phyloP scores from a whole-genome alignment of 2,888 invertebrate genomes.

The Zaprionus bogoriensis region DNA sequence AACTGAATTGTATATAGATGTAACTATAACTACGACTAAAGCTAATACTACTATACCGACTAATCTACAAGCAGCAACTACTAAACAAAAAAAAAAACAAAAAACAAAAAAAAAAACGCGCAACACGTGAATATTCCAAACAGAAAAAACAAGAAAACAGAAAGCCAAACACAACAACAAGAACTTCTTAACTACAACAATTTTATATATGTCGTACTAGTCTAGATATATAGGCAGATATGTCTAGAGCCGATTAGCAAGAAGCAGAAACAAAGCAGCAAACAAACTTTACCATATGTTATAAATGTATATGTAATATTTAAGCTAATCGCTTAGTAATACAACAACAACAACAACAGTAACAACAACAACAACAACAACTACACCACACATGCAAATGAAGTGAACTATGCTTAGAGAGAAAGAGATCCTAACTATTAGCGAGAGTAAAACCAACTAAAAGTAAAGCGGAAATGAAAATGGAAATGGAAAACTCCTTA shows the following conservation, averaged over 20 bases:
- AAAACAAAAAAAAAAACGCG: slow-evolving; percentile 44
- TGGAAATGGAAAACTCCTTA: slow-evolving; percentile 48
- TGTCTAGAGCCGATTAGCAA: no score
- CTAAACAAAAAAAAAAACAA: slow-evolving; percentile 29
- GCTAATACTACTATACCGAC: no score
- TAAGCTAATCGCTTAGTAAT: slow-evolving; percentile 66
- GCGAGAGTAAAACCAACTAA: slow-evolving; percentile 34
- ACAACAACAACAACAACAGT: slow-evolving; percentile 38
- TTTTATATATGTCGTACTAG: no score
- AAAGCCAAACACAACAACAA: slow-evolving; percentile 40
- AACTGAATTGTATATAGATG: slow-evolving; percentile 25
- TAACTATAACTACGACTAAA: neutral
- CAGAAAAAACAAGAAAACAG: slow-evolving; percentile 1
- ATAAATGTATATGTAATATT: slow-evolving; percentile 66
- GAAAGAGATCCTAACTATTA: slow-evolving; percentile 72
- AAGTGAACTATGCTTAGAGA: slow-evolving; percentile 68
- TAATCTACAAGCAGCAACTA: slow-evolving; percentile 11
- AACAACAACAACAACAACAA: slow-evolving; percentile 32
- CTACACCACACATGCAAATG: slow-evolving; percentile 11
- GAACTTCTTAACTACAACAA: slow-evolving; percentile 39
- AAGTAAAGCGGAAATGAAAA: slow-evolving; percentile 51
- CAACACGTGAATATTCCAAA: no score
- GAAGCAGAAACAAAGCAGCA: slow-evolving; percentile 17
- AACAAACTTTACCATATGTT: slow-evolving; percentile 55
- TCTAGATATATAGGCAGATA: no score